Percentiles rank a stretch among this genome's conserved stretches.
These are phyloP conservation scores for Drosophila lacteicornis DNA, from an alignment of 1,140 invertebrate genomes.

Conservation along the genomic window DNA sequence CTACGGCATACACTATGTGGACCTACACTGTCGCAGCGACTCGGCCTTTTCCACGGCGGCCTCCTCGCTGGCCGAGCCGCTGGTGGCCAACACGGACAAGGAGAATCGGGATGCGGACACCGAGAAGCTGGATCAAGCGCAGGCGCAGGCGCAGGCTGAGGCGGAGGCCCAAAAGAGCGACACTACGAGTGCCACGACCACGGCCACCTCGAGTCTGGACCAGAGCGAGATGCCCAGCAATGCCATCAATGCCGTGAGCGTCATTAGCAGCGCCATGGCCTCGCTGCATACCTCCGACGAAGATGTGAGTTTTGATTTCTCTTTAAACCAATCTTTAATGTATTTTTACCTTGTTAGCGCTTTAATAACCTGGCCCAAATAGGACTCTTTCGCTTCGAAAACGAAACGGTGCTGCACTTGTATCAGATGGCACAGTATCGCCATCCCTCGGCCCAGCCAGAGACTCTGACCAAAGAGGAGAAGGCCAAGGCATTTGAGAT, in stretches of 20 bases:
- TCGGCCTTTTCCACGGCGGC: constrained; percentile 48
- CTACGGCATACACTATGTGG: constrained; percentile 81
- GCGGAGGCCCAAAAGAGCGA: constrained; percentile 52
- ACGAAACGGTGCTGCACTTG: constrained; percentile 80
- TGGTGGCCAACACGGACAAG: constrained; percentile 71
- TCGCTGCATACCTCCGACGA: constrained; percentile 75
- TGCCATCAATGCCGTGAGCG: constrained; percentile 78
- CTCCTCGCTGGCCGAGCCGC: constrained; percentile 54
- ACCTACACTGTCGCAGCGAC: constrained; percentile 53
- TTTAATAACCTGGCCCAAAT: constrained; percentile 86
- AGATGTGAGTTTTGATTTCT: constrained; percentile 51
- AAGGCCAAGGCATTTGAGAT: constrained; percentile 86
- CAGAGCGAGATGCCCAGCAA: constrained; percentile 74
- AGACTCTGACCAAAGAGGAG: constrained; percentile 84
- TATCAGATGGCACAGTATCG: constrained; percentile 82
- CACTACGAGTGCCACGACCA: constrained; percentile 69
- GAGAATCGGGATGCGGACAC: constrained; percentile 75
- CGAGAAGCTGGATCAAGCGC: constrained; percentile 64
- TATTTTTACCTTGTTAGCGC: constrained; percentile 67
- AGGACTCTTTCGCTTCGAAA: constrained; percentile 86
- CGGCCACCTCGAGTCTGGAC: constrained; percentile 64
- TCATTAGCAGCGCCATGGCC: constrained; percentile 83
- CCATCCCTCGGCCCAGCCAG: constrained; percentile 29
- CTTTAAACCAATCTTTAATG: too few relatives aligned
- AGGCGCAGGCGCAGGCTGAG: neutral